Evolutionary conservation across 2,888 invertebrate genomes (phyloP).

Genomic region (Imbricaverruca yamaguchii): DNA sequence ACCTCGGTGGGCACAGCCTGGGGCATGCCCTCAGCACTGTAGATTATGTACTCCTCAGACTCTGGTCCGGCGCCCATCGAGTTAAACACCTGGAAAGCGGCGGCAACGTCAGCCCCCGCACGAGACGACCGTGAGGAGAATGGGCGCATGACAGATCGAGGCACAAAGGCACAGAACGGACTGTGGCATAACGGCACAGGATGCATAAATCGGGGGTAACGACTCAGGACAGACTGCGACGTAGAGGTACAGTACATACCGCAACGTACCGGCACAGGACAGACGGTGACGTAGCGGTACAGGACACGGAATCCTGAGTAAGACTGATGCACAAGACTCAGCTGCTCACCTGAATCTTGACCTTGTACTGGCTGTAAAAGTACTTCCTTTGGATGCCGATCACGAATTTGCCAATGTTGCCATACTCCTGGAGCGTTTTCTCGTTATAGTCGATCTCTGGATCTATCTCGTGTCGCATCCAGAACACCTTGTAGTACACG

Average conservation of each 20-base stretch:
- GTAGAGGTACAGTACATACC: no score
- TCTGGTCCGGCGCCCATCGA: conserved; percentile 73
- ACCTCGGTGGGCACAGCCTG: conserved; percentile 80
- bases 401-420: conserved; percentile 70
- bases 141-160: no score
- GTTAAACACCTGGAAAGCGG: conserved; percentile 53
- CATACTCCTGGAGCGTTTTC: conserved; percentile 58
- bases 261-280: no score
- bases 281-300: no score
- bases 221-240: no score
- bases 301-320: no score
- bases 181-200: no score
- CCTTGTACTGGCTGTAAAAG: conserved; percentile 75
- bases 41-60: conserved; percentile 64
- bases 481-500: conserved; percentile 82
- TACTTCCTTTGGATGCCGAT: conserved; percentile 49
- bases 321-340: no score
- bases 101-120: no score
- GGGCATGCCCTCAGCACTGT: conserved; percentile 87
- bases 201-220: no score
- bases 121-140: no score
- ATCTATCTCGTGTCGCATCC: conserved; percentile 57
- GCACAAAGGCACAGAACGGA: no score
- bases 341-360: conserved; percentile 61
- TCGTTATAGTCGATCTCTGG: conserved; percentile 69